These are phyloP conservation scores for Allolobophora icterica DNA, from an alignment of 2,888 invertebrate species.

Conservation along the genomic window DNA sequence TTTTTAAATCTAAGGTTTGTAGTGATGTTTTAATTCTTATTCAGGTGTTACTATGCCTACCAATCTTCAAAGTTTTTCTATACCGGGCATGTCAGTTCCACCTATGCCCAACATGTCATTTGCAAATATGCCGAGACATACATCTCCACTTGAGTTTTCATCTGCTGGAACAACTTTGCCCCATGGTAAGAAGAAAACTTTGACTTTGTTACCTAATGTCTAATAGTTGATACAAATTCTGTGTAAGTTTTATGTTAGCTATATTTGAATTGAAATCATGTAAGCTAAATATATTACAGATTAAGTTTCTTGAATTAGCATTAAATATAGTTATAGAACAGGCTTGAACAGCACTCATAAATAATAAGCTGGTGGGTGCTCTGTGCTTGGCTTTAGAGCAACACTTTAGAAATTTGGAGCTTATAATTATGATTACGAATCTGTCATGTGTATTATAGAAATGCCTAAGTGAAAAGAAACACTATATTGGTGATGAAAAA, in stretches of 20 bases:
- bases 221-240: not conserved
- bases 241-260: not conserved
- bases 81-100: constrained; percentile 9
- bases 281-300: not conserved
- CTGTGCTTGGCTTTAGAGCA: too few species aligned
- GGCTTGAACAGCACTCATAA: too few species aligned
- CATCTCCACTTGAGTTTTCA: not conserved
- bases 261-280: not conserved
- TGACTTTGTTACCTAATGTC: not conserved
- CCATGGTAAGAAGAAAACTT: not conserved
- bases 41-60: constrained; percentile 22
- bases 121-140: constrained; percentile 17
- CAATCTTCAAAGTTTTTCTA: constrained; percentile 26
- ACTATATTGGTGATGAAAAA: too few species aligned
- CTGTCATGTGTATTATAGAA: too few species aligned
- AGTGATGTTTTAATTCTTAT: not conserved
- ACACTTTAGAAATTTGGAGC: too few species aligned
- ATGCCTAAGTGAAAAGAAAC: too few species aligned
- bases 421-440: too few species aligned
- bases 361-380: too few species aligned
- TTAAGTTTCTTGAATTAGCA: not conserved
- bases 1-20: not conserved
- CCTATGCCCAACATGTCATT: constrained; percentile 18
- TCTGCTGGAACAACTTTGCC: not conserved
- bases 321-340: too few species aligned